Conservation (phyloP, 2,888 invertebrate genomes). For the Tetrapedia diversipes region DNA sequence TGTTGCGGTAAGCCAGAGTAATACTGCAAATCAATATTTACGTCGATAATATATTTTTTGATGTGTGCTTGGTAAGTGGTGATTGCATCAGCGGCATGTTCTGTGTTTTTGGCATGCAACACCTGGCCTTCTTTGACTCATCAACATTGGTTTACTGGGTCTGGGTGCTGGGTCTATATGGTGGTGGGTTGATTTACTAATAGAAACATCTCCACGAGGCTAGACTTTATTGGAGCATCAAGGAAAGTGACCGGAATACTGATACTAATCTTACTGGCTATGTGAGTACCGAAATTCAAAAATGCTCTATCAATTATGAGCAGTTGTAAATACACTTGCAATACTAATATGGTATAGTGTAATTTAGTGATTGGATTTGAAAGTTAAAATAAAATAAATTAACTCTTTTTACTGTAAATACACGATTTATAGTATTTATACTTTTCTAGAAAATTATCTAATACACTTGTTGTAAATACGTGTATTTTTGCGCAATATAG, state of each 20-base stretch:
- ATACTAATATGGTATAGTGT: constrained; percentile 18
- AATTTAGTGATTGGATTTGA: constrained; percentile 6
- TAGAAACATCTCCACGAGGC: constrained; percentile 87
- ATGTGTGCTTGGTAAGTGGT: constrained; percentile 80
- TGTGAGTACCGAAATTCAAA: constrained; percentile 77
- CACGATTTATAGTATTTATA: constrained; percentile 1
- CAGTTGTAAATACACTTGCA: constrained; percentile 52
- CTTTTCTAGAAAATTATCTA: not conserved
- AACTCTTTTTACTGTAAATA: constrained; percentile 5
- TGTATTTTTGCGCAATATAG: constrained; percentile 6
- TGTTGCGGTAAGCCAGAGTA: constrained; percentile 38
- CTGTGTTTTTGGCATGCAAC: constrained; percentile 82
- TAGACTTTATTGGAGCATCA: constrained; percentile 85
- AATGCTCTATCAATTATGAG: constrained; percentile 44
- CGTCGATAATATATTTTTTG: constrained; percentile 59
- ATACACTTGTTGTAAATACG: constrained; percentile 38
- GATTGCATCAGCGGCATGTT: constrained; percentile 82
- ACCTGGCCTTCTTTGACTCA: constrained; percentile 78
- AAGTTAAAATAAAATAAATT: not conserved
- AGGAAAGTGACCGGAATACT: constrained; percentile 80
- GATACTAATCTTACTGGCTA: constrained; percentile 78
- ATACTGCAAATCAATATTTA: constrained; percentile 23
- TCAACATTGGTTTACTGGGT: constrained; percentile 77
- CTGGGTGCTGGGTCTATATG: constrained; percentile 75
- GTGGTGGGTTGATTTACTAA: constrained; percentile 82